These are phyloP conservation scores for Cecropterus lyciades DNA, from an alignment of 1,140 invertebrate species.

Conservation along the genomic window DNA sequence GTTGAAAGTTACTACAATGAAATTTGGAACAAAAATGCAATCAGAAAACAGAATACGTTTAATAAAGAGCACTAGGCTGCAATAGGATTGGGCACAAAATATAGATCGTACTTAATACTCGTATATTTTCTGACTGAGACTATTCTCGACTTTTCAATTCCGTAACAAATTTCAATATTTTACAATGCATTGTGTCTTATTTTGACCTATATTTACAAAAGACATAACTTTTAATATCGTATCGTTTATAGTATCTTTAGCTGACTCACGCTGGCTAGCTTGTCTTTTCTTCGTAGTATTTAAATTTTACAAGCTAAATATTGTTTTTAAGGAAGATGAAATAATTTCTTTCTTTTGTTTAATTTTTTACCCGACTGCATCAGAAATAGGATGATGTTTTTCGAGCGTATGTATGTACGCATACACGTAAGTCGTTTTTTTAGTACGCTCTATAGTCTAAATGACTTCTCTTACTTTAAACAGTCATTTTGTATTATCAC, in stretches of 20 bases:
- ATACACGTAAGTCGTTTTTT: too few species aligned
- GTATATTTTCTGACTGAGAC: not conserved
- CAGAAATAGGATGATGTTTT: too few species aligned
- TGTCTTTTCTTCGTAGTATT: too few species aligned
- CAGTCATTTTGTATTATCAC: too few species aligned
- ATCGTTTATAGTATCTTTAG: not conserved
- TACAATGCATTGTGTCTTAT: slow-evolving; percentile 15
- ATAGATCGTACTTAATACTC: not conserved
- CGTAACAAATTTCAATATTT: slow-evolving; percentile 15
- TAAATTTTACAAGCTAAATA: too few species aligned
- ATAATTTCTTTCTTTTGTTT: too few species aligned
- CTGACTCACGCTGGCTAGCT: too few species aligned
- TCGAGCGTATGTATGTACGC: too few species aligned
- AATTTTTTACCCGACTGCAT: too few species aligned
- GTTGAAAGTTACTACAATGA: slow-evolving; percentile 10
- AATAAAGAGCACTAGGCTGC: not conserved
- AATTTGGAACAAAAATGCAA: slow-evolving; percentile 14
- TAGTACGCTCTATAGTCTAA: too few species aligned
- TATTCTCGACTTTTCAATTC: slow-evolving; percentile 4
- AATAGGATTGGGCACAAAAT: not conserved
- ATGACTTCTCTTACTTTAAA: too few species aligned
- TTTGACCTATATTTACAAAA: slow-evolving; percentile 18
- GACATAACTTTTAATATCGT: slow-evolving; percentile 18
- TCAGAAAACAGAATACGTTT: slow-evolving; percentile 7
- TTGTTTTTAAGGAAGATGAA: too few species aligned